Conservation (phyloP, 2,888 invertebrate species). For the Apeira syringaria region DNA sequence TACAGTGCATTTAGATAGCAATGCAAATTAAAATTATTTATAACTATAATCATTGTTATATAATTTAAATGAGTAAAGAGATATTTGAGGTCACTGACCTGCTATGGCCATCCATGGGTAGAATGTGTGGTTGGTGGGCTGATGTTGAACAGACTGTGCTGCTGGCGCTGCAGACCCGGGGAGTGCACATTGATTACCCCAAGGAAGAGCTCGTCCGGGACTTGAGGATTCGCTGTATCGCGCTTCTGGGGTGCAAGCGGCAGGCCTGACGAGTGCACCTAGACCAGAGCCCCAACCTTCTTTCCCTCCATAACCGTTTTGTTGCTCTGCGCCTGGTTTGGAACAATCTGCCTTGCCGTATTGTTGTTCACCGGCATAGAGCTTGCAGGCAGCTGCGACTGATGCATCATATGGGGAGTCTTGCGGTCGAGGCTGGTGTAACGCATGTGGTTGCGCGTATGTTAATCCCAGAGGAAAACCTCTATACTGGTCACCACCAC, state of each 20-base stretch:
- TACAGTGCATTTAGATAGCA: conserved; percentile 15
- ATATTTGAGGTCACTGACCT: conserved; percentile 87
- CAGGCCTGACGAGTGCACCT: conserved; percentile 89
- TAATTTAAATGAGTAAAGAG: conserved; percentile 11
- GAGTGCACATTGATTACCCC: conserved; percentile 95
- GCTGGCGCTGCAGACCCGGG: conserved; percentile 92
- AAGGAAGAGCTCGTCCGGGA: conserved; percentile 89
- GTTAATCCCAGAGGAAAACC: conserved; percentile 94
- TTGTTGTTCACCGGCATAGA: conserved; percentile 89
- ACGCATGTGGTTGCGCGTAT: conserved; percentile 91
- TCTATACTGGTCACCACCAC: conserved; percentile 91
- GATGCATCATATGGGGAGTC: conserved; percentile 96
- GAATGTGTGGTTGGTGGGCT: conserved; percentile 95
- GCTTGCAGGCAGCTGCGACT: conserved; percentile 93
- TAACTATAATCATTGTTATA: too few relatives aligned
- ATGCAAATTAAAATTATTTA: conserved; percentile 24
- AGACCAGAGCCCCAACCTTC: conserved; percentile 88
- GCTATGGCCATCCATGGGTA: conserved; percentile 99
- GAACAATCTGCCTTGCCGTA: conserved; percentile 91
- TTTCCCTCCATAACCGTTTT: conserved; percentile 88
- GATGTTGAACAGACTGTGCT: conserved; percentile 94
- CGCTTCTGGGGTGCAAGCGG: conserved; percentile 95
- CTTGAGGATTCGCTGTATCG: conserved; percentile 93
- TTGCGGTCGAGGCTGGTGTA: conserved; percentile 92
- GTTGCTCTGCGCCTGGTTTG: conserved; percentile 85